Conservation (phyloP, 2,797 vertebrate genomes). For the Hyperoplus immaculatus region DNA sequence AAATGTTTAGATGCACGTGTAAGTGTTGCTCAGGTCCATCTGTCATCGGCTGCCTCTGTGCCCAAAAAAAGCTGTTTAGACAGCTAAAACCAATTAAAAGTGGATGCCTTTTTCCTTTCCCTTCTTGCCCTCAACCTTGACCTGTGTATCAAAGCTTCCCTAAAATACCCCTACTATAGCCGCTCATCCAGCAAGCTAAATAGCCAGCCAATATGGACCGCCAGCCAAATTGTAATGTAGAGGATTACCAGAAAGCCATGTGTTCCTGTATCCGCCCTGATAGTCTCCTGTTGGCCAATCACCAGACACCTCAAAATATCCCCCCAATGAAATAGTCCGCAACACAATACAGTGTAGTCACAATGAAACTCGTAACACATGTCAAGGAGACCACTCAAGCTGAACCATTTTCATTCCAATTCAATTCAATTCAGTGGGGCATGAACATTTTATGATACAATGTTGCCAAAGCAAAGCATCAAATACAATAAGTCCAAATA, state of each 20-base stretch:
- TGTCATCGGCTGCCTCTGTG: background rate
- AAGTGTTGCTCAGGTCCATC: background rate
- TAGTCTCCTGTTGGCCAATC: constrained; percentile 34
- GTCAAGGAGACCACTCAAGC: too few relatives aligned
- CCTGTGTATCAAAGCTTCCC: constrained; percentile 15
- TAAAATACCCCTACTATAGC: constrained; percentile 20
- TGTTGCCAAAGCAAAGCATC: too few relatives aligned
- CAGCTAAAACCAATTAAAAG: constrained; percentile 6
- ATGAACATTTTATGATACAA: too few relatives aligned
- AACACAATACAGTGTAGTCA: background rate
- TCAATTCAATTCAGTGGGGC: too few relatives aligned
- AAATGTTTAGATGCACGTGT: too few relatives aligned
- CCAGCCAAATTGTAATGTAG: constrained; percentile 37
- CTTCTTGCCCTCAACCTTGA: constrained; percentile 17
- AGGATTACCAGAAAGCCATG: constrained; percentile 42
- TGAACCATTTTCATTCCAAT: background rate
- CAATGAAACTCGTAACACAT: background rate
- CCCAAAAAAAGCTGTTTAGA: background rate
- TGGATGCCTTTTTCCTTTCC: constrained; percentile 3
- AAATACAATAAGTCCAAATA: too few relatives aligned
- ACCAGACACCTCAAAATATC: constrained; percentile 26
- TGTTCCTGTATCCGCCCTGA: constrained; percentile 1
- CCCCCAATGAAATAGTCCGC: background rate
- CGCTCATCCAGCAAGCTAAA: constrained; percentile 29
- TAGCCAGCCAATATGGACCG: background rate